Conservation (phyloP, 2,888 invertebrate species). For the Melinopterus prodromus region DNA sequence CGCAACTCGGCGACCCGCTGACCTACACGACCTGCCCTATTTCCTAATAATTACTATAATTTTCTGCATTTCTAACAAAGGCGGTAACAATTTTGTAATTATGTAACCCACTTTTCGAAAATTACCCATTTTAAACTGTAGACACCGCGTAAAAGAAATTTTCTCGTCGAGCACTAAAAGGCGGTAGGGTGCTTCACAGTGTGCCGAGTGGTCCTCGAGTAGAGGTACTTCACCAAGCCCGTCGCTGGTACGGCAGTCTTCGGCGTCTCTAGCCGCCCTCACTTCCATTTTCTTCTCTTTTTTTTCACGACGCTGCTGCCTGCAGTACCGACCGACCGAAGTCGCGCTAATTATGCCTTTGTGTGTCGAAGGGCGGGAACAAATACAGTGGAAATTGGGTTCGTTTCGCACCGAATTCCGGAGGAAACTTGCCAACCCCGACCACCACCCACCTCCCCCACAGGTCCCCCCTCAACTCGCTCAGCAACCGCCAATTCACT, state of each 20-base stretch:
- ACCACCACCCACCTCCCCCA: background rate
- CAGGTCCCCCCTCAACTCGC: background rate
- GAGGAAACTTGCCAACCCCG: background rate
- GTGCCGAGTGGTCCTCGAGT: background rate
- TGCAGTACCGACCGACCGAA: background rate
- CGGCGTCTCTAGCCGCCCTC: background rate
- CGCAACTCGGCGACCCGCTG: no score
- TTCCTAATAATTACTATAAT: no score
- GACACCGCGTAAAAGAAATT: background rate
- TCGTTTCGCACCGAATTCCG: background rate
- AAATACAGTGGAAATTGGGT: constrained; percentile 4
- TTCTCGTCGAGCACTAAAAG: background rate
- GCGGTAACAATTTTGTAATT: background rate
- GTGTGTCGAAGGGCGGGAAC: background rate
- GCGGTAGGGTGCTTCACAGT: background rate
- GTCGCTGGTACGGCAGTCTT: background rate
- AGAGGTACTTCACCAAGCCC: background rate
- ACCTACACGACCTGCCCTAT: no score
- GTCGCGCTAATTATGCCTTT: background rate
- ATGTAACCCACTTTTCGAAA: background rate
- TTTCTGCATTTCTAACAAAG: no score
- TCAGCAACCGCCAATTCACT: background rate
- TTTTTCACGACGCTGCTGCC: background rate
- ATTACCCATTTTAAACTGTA: background rate
- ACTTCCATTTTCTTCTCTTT: background rate